phyloP scores from a whole-genome alignment of 2,888 invertebrate species.

The Torymus aiolomorphi region DNA sequence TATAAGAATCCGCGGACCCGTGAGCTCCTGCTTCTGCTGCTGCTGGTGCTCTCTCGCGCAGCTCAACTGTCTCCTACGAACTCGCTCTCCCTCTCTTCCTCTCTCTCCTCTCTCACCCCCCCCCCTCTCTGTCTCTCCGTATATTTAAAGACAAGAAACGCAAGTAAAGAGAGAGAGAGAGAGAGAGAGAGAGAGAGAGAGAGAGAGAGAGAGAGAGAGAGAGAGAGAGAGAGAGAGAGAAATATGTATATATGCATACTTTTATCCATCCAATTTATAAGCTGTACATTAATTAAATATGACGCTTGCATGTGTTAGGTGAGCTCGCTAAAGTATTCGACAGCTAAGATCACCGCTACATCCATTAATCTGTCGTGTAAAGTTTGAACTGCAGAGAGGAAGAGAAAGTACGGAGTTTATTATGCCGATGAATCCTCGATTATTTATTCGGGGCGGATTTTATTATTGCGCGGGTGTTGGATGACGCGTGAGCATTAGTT shows the following conservation, averaged over 20 bases:
- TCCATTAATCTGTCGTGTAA: slow-evolving; percentile 54
- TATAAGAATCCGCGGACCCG: slow-evolving; percentile 61
- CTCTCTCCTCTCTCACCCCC: background rate
- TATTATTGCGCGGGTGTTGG: no score
- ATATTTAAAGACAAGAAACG: background rate
- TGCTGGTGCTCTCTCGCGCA: background rate
- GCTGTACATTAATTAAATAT: no score
- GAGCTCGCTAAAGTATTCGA: background rate
- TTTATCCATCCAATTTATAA: no score
- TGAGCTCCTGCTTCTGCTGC: background rate
- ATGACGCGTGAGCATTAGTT: no score
- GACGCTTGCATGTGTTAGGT: no score
- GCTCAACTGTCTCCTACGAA: background rate
- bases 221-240: no score
- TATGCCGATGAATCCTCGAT: no score
- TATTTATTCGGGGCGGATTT: no score
- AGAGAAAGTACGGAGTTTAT: background rate
- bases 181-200: no score
- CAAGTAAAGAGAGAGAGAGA: no score
- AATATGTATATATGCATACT: no score
- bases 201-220: no score
- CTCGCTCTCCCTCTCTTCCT: background rate
- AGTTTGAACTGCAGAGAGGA: slow-evolving; percentile 21
- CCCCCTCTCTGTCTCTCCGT: slow-evolving; percentile 10
- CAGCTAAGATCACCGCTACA: slow-evolving; percentile 22